Base-by-base conservation (phyloP, 2,888 invertebrate genomes). In the Apodemia duryi region DNA sequence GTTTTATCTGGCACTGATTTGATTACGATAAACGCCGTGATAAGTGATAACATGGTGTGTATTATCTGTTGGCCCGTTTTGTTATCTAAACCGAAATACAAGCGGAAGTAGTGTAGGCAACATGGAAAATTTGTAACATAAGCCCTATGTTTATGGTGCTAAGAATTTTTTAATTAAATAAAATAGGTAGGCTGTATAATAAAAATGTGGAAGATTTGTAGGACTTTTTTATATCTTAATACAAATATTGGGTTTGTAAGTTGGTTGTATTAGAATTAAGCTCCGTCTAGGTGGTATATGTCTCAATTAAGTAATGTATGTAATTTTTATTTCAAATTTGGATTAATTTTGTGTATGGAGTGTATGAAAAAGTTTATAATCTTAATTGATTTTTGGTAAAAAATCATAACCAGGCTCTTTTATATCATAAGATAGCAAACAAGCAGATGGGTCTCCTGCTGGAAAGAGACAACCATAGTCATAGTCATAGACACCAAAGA, bases 1-100 rank as follows among this genome's bases (percentile, higher is more conserved):
- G 51, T 63, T 66, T 64, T 68, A 66, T 63, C 63, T 66, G 52
- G 68, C 68, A 68, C 83, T 84, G 87, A 86, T 88, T 86, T 85
- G 77, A 65, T 81, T 77, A 66, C 69, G 85, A 85, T 85, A 85
- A 80, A 71, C 68, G 75, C 75, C 77, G 82, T 83, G 84, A 84
- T 83, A 81, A 83, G 83, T 86, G 62, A 63, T 35, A 64, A 62
- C 54, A 62, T 61, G 51, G 51, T 38, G 21, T 35, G 35, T 57
- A 60, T 84, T 86, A 85, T 86, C 85, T 77, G 68, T 77, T 49
- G 77, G 78, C 80, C 80, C 77, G 79, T 75, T 81, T 68, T 69
- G 76, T 83, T 85, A 87, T 87, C 86, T 78, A 64, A 65, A 74
- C 64, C 52, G 66, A 83, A 80, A 84, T 82, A 77, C 75, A 73